These are phyloP conservation scores for Drosophila sulfurigaster DNA, from an alignment of 1,140 invertebrate species.

Conservation along the genomic window DNA sequence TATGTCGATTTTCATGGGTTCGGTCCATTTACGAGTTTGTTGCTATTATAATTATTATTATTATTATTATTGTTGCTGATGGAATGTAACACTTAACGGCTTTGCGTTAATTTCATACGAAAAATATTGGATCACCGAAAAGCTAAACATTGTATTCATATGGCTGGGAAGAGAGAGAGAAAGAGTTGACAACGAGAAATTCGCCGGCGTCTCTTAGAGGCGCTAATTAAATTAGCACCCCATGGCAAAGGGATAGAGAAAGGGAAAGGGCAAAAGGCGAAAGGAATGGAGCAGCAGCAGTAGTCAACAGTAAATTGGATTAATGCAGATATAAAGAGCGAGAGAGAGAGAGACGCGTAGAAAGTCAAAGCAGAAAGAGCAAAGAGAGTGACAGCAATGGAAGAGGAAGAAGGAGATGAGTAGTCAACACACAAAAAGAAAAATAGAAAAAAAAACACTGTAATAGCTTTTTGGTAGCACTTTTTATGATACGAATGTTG, in stretches of 20 bases:
- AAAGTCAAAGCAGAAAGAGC: not conserved
- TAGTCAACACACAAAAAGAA: not conserved
- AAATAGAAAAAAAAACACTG: not conserved
- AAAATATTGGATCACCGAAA: constrained; percentile 16
- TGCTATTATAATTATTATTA: constrained; percentile 11
- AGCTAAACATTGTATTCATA: not conserved
- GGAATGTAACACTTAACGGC: constrained; percentile 40
- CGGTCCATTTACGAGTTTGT: constrained; percentile 24
- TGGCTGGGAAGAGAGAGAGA: not conserved
- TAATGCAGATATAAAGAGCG: constrained; percentile 57
- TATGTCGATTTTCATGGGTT: too few relatives aligned
- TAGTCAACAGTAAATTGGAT: constrained; percentile 69
- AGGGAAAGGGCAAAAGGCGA: not conserved
- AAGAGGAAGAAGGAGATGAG: not conserved
- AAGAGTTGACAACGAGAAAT: constrained; percentile 6
- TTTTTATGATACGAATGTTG: constrained; percentile 14
- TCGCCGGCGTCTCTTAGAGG: constrained; percentile 27
- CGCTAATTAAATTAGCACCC: constrained; percentile 73
- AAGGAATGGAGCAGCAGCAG: constrained; percentile 7
- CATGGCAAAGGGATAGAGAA: not conserved
- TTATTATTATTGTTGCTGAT: constrained; percentile 19
- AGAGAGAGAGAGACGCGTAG: not conserved
- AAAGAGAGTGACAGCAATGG: not conserved
- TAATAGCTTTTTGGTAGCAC: constrained; percentile 23
- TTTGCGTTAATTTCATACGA: constrained; percentile 37